A percentile compares a stretch with the other conserved stretches of the same genome.
phyloP scores from a whole-genome alignment of 2,888 invertebrate genomes.

The Melanophora roralis region DNA sequence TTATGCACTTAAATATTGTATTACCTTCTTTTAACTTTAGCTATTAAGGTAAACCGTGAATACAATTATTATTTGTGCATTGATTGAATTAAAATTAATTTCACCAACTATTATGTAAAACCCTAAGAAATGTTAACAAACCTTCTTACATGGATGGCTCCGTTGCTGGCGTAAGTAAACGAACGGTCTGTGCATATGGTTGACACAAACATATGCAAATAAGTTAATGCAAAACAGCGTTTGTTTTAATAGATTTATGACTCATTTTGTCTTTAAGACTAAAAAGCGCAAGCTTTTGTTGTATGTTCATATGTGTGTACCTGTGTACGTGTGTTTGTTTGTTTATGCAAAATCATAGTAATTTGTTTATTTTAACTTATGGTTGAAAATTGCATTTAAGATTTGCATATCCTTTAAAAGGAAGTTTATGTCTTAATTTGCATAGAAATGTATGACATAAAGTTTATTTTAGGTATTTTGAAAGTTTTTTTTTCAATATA shows the following conservation, averaged over 20 bases:
- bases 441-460: not conserved
- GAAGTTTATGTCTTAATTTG: conserved; percentile 14
- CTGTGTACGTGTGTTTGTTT: not conserved
- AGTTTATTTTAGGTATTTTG: not conserved
- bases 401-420: conserved; percentile 47
- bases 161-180: not conserved
- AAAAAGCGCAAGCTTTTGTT: conserved; percentile 14
- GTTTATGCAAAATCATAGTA: conserved; percentile 32
- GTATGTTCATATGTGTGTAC: not conserved
- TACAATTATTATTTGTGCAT: conserved; percentile 63
- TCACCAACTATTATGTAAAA: conserved; percentile 55
- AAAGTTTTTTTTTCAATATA: not conserved
- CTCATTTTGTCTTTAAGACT: conserved; percentile 18
- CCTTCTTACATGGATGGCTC: conserved; percentile 29
- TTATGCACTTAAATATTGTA: not conserved
- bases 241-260: conserved; percentile 47
- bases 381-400: not conserved
- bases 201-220: conserved; percentile 10
- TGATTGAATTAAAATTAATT: conserved; percentile 72
- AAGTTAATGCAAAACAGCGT: conserved; percentile 44
- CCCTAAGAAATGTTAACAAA: conserved; percentile 42
- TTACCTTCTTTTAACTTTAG: not conserved
- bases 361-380: conserved; percentile 22
- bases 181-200: conserved; percentile 12
- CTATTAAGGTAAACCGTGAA: conserved; percentile 13